Evolutionary conservation across 2,113 vertebrate species (phyloP).

Genomic region (Poecilia latipinna): DNA sequence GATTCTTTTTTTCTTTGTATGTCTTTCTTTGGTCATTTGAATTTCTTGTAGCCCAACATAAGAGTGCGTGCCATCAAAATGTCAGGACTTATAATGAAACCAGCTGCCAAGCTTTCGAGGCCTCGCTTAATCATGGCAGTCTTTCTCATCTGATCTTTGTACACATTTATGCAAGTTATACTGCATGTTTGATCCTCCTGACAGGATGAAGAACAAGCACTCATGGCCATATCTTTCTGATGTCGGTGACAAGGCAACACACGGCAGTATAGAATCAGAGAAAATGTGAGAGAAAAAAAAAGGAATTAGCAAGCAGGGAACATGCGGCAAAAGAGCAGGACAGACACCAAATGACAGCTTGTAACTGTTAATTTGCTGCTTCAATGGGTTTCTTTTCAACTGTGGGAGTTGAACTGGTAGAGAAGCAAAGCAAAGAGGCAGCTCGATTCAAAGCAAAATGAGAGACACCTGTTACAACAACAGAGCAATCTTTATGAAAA

Average conservation of each 20-base stretch:
- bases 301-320: conserved; percentile 21
- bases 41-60: conserved; percentile 53
- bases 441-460: conserved; percentile 19
- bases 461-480: conserved; percentile 12
- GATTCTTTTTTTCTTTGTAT: conserved; percentile 19
- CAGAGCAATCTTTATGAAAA: not conserved
- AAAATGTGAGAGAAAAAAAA: conserved; percentile 6
- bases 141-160: conserved; percentile 62
- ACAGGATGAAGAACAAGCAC: conserved; percentile 55
- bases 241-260: conserved; percentile 34
- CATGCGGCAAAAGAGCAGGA: conserved; percentile 12
- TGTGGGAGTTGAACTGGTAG: conserved; percentile 19
- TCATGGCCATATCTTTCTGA: conserved; percentile 50
- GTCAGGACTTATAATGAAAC: conserved; percentile 27
- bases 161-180: conserved; percentile 37
- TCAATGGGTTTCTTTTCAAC: conserved; percentile 33
- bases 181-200: conserved; percentile 57
- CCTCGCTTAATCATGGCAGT: conserved; percentile 60
- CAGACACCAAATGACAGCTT: conserved; percentile 28
- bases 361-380: conserved; percentile 33
- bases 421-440: conserved; percentile 9
- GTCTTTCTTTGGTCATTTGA: conserved; percentile 50
- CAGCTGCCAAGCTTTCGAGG: conserved; percentile 41
- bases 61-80: conserved; percentile 40
- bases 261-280: conserved; percentile 6